A percentile compares a stretch with the other conserved stretches of the same genome.
Conservation (phyloP, 64 coral and sea anemone genomes). For the Hydrozoanthus tunicans region DNA sequence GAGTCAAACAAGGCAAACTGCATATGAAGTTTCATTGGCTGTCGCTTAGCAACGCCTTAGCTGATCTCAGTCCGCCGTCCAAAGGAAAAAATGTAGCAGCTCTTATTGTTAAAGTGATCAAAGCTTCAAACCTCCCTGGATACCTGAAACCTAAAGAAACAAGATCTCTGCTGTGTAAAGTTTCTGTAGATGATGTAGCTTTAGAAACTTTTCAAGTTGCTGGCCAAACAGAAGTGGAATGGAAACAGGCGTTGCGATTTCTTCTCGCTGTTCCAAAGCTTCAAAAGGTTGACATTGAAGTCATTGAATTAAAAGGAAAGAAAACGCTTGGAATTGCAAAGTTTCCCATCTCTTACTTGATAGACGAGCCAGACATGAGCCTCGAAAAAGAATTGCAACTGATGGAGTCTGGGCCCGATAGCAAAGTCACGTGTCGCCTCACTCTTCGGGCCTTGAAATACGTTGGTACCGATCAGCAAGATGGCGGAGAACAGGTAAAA, state of each 20-base stretch:
- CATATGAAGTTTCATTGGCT: slow-evolving; percentile 75
- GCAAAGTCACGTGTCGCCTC: slow-evolving; percentile 75
- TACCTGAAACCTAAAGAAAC: slow-evolving; percentile 54
- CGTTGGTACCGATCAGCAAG: background rate
- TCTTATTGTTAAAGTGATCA: slow-evolving; percentile 84
- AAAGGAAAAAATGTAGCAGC: slow-evolving; percentile 61
- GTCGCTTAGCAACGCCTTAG: slow-evolving; percentile 48
- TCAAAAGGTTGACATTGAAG: slow-evolving; percentile 65
- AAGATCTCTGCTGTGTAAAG: slow-evolving; percentile 74
- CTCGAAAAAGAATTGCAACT: slow-evolving; percentile 65
- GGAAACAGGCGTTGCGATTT: slow-evolving; percentile 91
- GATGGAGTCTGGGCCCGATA: slow-evolving; percentile 78
- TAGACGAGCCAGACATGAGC: slow-evolving; percentile 65
- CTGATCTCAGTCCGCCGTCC: slow-evolving; percentile 52
- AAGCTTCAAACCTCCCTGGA: slow-evolving; percentile 58
- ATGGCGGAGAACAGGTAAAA: background rate
- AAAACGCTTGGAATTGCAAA: slow-evolving; percentile 63
- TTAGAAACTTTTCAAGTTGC: slow-evolving; percentile 76
- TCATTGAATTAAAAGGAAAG: slow-evolving; percentile 87
- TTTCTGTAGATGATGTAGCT: slow-evolving; percentile 66
- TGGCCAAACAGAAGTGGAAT: slow-evolving; percentile 69
- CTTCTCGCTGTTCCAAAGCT: slow-evolving; percentile 67
- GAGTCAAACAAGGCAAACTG: slow-evolving; percentile 79
- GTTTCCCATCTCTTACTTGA: slow-evolving; percentile 53
- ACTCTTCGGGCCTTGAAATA: slow-evolving; percentile 70